These are phyloP conservation scores for Zaprionus ghesquierei DNA, from an alignment of 1,140 invertebrate genomes.

Conservation along the genomic window DNA sequence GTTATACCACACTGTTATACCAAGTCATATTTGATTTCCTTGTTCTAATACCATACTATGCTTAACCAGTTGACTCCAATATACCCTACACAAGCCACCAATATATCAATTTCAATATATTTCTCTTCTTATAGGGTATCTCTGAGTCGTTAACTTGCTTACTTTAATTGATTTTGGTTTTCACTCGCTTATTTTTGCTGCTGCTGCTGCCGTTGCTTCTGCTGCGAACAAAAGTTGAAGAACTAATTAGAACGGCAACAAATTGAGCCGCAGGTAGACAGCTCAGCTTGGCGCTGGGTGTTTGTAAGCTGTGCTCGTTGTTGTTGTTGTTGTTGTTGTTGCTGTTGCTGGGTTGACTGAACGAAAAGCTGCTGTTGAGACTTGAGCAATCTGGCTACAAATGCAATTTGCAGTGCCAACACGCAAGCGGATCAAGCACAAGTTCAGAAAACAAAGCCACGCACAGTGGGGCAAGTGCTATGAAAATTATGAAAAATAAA, in stretches of 20 bases:
- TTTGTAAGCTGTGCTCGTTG: neutral
- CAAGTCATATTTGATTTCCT: too few relatives aligned
- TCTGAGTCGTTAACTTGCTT: neutral
- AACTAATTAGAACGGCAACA: conserved; percentile 66
- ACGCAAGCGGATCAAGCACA: neutral
- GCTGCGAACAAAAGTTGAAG: conserved; percentile 47
- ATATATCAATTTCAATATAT: neutral
- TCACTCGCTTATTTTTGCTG: neutral
- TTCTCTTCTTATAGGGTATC: neutral
- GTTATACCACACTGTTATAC: too few relatives aligned
- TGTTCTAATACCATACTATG: too few relatives aligned
- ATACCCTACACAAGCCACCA: neutral
- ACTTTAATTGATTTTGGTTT: neutral
- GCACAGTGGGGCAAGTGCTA: neutral
- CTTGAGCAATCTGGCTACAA: conserved; percentile 4
- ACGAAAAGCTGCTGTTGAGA: neutral
- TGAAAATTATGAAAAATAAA: neutral
- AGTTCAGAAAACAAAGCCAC: neutral
- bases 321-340: neutral
- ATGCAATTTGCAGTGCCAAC: conserved; percentile 20
- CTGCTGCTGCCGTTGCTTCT: neutral
- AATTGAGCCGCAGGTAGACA: conserved; percentile 41
- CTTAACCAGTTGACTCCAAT: neutral
- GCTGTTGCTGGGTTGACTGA: neutral
- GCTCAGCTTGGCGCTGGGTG: neutral